Base-by-base conservation (phyloP, 2,888 invertebrate genomes). In the Metopia argyrocephala region DNA sequence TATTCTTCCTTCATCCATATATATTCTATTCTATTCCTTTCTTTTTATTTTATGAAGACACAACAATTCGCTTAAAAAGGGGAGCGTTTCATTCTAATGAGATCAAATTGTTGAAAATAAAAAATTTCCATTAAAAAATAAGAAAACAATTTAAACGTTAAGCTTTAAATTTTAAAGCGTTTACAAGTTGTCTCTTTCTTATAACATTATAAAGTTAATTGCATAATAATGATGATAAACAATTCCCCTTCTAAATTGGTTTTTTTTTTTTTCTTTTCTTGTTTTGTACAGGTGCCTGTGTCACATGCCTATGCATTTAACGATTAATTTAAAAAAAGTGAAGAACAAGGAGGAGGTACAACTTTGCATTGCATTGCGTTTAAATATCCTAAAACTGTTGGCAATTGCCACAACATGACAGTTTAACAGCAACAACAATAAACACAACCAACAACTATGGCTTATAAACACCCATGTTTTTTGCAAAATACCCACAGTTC, bases 141-240 rank as follows among this genome's bases (percentile, higher is more conserved):
- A 45, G 50, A 3, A 23, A 59, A n/a, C n/a, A 18, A 54, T 54
- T 75, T 76, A 48, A 62, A 61, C 27, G 31, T 54, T 31, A 69
- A 70, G 66, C 65, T 46, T 50, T 78, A 38, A 81, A 78, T 81
- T 81, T 78, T 70, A 78, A 78, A 81, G 78, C 78, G 76, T 81
- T 81, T 45, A 78, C 59, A 81, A 65, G 70, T 75, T 81, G 75
- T 48, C 76, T 66, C 20, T 48, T 71, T 66, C 20, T 50, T 78
- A 81, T 81, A 65, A 74, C 78, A 81, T 81, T 81, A 81, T 78
- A 78, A 81, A 81, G 81, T 78, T 81, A 81, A 81, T 81, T 81
- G 81, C 81, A 70, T 45, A 78, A 74, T 70, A 78, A 78, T 74
- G 61, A 78, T 78, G 61, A 78, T 78, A 81, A 81, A 81, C 70